Percentiles rank a stretch among this genome's conserved stretches.
These are phyloP conservation scores for Leptopilina clavipes DNA, from an alignment of 1,140 invertebrate genomes.

Conservation along the genomic window DNA sequence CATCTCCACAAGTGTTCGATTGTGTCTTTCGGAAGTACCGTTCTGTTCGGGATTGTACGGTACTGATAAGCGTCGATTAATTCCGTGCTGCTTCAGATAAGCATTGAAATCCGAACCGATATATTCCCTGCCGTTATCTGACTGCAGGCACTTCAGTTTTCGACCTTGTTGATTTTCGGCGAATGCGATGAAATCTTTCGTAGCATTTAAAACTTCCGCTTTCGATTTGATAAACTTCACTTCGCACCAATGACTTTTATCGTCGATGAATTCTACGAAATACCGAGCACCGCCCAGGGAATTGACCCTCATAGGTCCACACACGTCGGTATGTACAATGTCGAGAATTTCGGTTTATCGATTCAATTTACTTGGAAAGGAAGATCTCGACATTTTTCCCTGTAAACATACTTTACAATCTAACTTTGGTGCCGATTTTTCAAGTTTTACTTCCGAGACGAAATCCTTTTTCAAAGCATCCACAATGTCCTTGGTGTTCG, in stretches of 20 bases:
- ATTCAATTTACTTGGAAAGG: not conserved
- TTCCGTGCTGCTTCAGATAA: not conserved
- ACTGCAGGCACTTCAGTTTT: constrained; percentile 12
- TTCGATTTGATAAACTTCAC: constrained; percentile 5
- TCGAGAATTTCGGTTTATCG: not conserved
- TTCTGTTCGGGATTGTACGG: constrained; percentile 24
- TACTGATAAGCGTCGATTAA: not conserved
- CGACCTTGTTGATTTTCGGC: constrained; percentile 7
- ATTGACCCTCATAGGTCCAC: constrained; percentile 50
- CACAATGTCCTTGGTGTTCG: not conserved
- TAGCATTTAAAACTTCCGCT: not conserved
- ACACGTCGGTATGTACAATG: constrained; percentile 50
- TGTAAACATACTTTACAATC: not conserved
- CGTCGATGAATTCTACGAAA: constrained; percentile 25
- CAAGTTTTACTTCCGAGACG: not conserved
- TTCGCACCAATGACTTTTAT: not conserved
- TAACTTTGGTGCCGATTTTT: not conserved
- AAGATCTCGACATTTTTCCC: constrained; percentile 4
- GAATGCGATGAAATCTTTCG: not conserved
- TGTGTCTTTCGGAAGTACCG: constrained; percentile 41
- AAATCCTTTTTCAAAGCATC: not conserved
- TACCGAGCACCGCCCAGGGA: constrained; percentile 41
- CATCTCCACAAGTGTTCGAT: constrained; percentile 50
- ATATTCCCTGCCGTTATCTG: constrained; percentile 38
- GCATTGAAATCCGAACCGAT: not conserved